Base-by-base conservation (phyloP, 2,888 invertebrate genomes). In the Leptopilina myrica region DNA sequence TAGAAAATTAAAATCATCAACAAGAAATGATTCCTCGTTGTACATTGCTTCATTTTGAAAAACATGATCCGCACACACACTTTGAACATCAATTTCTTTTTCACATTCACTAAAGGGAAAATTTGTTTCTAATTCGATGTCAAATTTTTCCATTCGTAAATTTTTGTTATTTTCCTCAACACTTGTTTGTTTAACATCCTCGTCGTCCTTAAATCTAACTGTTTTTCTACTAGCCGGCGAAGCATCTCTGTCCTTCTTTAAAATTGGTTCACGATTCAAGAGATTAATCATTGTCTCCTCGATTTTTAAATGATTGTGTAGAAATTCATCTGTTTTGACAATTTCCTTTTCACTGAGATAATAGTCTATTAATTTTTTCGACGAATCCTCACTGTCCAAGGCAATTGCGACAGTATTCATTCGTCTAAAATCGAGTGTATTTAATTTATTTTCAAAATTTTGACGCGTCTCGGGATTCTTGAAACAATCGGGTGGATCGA, bases 391-490 rank as follows among this genome's bases (percentile, higher is more conserved):
- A 14, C 56, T 33, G 5, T 65, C 81, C 26, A 15, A 9, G 8
- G 73, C 40, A 73, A 85, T 40, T 1, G 89, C 91, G 7, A 91
- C 87, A 15, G 91, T 91, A 76, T 91, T 91, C 86, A 91, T 90
- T 56, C 86, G 79, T 20, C 84, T 86, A 67, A 90, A 87, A 78
- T 91, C 91, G 66, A 91, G 81, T 12, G 88, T 90, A 76, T 88
- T 89, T 15, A 91, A 84, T 78, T 87, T 86, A 77, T 87, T 88
- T 20, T 85, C 83, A 0, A 87, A 88, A 80, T 87, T 86, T 66
- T 85, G 83, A 4, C 82, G 82, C 12, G 82, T 81, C 43, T 87
- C 87, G 64, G 83, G 83, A 78, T 85, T 88, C 56, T 86, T 83
- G 69, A 91, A 90, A 64, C 85, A 83, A 59, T 84, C 81, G 1